These are phyloP conservation scores for Drosophila cognata DNA, from an alignment of 2,888 invertebrate genomes.

Conservation along the genomic window DNA sequence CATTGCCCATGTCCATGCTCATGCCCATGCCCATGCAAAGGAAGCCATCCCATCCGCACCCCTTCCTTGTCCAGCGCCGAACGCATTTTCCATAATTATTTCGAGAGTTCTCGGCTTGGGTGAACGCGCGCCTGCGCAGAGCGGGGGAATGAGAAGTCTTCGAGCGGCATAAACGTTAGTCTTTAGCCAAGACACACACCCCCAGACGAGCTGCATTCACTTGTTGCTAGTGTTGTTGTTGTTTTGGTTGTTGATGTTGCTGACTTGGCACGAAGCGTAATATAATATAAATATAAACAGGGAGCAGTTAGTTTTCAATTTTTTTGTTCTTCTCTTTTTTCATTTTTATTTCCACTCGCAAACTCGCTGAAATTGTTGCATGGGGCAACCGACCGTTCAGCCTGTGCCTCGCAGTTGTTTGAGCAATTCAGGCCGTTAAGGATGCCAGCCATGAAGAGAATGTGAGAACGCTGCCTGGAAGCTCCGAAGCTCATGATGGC, in stretches of 20 bases:
- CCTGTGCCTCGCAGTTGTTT: slow-evolving; percentile 70
- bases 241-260: slow-evolving; percentile 10
- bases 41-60: slow-evolving; percentile 46
- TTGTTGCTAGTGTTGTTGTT: slow-evolving; percentile 41
- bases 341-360: slow-evolving; percentile 5
- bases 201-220: slow-evolving; percentile 46
- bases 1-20: slow-evolving; percentile 71
- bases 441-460: slow-evolving; percentile 57
- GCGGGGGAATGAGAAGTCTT: slow-evolving; percentile 1
- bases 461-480: slow-evolving; percentile 61
- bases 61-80: slow-evolving; percentile 13
- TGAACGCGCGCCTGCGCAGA: slow-evolving; percentile 58
- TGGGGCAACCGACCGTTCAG: slow-evolving; percentile 34
- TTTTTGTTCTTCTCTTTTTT: slow-evolving; percentile 32
- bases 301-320: slow-evolving; percentile 76
- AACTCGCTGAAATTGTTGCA: slow-evolving; percentile 39
- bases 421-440: slow-evolving; percentile 66
- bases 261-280: slow-evolving; percentile 58
- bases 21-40: slow-evolving; percentile 69
- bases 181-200: slow-evolving; percentile 75
- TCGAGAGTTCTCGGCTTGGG: slow-evolving; percentile 43
- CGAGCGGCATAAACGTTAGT: slow-evolving; percentile 56
- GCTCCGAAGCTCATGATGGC: slow-evolving; percentile 13
- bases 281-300: slow-evolving; percentile 72
- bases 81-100: slow-evolving; percentile 78